Percentiles rank a stretch among this genome's conserved stretches.
phyloP scores from a whole-genome alignment of 2,888 invertebrate species.

The Nasonovia ribisnigri region DNA sequence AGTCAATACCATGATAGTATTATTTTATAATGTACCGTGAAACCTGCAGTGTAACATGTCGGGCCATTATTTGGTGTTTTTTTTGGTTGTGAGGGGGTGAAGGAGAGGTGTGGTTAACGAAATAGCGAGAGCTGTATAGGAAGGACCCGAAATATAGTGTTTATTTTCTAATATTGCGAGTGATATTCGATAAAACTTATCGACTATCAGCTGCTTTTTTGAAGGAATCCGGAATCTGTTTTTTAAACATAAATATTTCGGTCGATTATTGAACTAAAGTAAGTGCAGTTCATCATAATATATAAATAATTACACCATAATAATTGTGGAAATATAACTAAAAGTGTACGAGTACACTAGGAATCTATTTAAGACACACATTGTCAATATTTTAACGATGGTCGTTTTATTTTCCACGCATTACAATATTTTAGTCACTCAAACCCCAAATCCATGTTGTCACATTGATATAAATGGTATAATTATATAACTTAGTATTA shows the following conservation, averaged over 20 bases:
- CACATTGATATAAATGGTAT: background rate
- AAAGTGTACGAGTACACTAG: background rate
- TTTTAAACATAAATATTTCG: no score
- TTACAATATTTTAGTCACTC: background rate
- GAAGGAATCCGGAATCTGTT: no score
- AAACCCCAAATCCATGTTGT: background rate
- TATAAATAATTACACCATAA: background rate
- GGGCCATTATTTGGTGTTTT: background rate
- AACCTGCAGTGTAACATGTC: no score
- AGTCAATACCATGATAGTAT: background rate
- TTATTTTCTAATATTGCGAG: background rate
- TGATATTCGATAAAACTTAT: background rate
- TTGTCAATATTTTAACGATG: background rate
- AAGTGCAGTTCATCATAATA: no score
- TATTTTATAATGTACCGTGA: background rate
- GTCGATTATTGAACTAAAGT: no score
- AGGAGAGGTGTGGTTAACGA: background rate
- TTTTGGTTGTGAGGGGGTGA: no score
- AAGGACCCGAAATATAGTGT: background rate
- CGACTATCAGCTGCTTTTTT: background rate
- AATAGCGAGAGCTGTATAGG: background rate
- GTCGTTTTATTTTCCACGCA: background rate
- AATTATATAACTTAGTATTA: background rate
- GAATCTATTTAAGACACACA: background rate
- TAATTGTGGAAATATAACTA: background rate